A percentile compares a stretch with the other conserved stretches of the same genome.
These are phyloP conservation scores for Chionomys nivalis DNA, from an alignment of 2,113 vertebrate species.

Conservation along the genomic window DNA sequence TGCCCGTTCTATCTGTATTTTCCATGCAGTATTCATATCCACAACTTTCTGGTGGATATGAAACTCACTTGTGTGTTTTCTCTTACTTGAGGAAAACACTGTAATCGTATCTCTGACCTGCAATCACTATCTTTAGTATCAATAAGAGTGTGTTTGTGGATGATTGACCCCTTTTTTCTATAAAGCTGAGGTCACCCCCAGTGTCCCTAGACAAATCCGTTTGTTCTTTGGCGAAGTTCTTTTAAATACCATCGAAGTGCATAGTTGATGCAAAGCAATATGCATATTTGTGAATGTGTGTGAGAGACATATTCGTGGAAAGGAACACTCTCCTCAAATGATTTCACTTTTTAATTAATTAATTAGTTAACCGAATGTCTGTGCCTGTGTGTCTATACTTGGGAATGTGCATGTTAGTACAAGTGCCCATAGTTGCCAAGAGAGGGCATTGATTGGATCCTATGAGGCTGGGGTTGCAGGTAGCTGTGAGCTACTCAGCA, in stretches of 20 bases:
- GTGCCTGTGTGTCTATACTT: neutral
- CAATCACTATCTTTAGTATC: constrained; percentile 77
- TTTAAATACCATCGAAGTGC: constrained; percentile 79
- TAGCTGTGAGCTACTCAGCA: neutral
- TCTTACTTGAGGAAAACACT: constrained; percentile 80
- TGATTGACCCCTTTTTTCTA: constrained; percentile 80
- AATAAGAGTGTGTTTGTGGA: constrained; percentile 80
- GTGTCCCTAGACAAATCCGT: neutral
- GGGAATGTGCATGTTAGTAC: neutral
- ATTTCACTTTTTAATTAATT: neutral
- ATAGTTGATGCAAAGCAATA: constrained; percentile 81
- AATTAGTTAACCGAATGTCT: too few relatives aligned
- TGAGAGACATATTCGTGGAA: constrained; percentile 76
- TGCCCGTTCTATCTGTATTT: constrained; percentile 55
- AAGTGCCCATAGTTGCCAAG: neutral
- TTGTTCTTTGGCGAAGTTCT: constrained; percentile 80
- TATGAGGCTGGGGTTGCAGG: neutral
- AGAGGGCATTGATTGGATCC: neutral
- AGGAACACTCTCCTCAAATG: constrained; percentile 67
- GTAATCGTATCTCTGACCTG: constrained; percentile 79
- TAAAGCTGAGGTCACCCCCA: neutral
- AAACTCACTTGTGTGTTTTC: constrained; percentile 74
- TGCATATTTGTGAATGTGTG: constrained; percentile 66
- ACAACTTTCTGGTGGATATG: constrained; percentile 78
- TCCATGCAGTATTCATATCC: neutral